Evolutionary conservation across 30 jellyfish, hydroid and myxozoan genomes (phyloP).

Genomic region (Rhopilema esculentum): DNA sequence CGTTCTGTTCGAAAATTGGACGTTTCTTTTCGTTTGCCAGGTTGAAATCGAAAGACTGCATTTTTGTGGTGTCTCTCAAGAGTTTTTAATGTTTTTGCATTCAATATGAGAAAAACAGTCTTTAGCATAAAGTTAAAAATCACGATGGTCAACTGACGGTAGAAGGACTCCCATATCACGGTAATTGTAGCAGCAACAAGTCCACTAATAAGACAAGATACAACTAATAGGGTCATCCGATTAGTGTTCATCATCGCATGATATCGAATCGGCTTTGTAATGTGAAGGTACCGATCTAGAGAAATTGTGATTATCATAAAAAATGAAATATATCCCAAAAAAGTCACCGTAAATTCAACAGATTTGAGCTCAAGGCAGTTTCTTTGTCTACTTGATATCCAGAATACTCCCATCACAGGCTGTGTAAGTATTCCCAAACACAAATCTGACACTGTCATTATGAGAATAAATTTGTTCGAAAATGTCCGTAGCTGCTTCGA

Average conservation of each 20-base stretch:
- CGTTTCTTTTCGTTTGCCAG: too few relatives aligned
- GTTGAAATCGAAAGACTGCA: too few relatives aligned
- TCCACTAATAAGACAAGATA: too few relatives aligned
- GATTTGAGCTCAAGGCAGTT: neutral
- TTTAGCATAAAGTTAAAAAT: too few relatives aligned
- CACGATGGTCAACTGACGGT: too few relatives aligned
- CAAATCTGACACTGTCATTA: neutral
- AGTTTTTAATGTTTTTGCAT: too few relatives aligned
- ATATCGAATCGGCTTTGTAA: neutral
- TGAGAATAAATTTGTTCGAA: neutral
- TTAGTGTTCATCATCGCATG: neutral
- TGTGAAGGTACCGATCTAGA: neutral
- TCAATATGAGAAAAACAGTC: too few relatives aligned
- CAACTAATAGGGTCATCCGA: neutral
- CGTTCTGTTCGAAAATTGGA: too few relatives aligned
- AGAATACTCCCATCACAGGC: neutral
- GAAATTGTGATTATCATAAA: neutral
- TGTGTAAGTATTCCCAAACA: neutral
- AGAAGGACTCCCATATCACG: too few relatives aligned
- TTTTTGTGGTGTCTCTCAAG: too few relatives aligned
- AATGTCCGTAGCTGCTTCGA: neutral
- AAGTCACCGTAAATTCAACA: neutral
- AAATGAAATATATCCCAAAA: neutral
- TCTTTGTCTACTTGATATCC: neutral
- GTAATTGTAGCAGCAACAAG: too few relatives aligned